These are phyloP conservation scores for Prorops nasuta DNA, from an alignment of 1,140 invertebrate species.

Conservation along the genomic window DNA sequence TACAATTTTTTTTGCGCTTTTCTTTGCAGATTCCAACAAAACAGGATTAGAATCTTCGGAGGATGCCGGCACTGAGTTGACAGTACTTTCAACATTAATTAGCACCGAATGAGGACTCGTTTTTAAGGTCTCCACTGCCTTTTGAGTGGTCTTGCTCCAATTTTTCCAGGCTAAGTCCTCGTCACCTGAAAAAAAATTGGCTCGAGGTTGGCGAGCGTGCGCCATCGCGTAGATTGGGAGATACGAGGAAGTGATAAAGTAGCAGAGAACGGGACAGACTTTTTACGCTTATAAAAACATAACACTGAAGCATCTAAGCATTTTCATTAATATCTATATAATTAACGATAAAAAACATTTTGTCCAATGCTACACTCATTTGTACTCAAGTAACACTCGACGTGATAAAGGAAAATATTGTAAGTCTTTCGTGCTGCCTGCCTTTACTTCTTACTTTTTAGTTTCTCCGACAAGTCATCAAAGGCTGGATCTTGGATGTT, in stretches of 20 bases:
- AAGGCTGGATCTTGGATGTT: conserved; percentile 94
- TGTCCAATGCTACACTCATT: not conserved
- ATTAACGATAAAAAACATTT: conserved; percentile 9
- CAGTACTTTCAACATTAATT: too few relatives aligned
- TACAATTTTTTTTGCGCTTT: too few relatives aligned
- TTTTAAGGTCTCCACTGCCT: conserved; percentile 14
- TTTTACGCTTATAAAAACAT: too few relatives aligned
- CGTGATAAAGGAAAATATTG: not conserved
- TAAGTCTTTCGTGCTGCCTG: not conserved
- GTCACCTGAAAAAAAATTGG: conserved; percentile 30
- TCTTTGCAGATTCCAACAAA: too few relatives aligned
- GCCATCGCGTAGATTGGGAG: too few relatives aligned
- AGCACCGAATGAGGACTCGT: too few relatives aligned
- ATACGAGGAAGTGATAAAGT: too few relatives aligned
- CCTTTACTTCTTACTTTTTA: conserved; percentile 77
- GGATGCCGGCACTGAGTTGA: too few relatives aligned
- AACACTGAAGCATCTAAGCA: too few relatives aligned
- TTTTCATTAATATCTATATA: conserved; percentile 13
- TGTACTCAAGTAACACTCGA: not conserved
- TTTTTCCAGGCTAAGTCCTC: conserved; percentile 14
- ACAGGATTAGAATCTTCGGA: too few relatives aligned
- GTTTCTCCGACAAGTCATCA: conserved; percentile 81
- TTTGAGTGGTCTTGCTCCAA: conserved; percentile 23
- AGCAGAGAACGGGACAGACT: too few relatives aligned
- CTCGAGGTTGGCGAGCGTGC: conserved; percentile 30